Evolutionary conservation across 2,888 invertebrate genomes (phyloP).

Genomic region (Erpobdella octoculata): DNA sequence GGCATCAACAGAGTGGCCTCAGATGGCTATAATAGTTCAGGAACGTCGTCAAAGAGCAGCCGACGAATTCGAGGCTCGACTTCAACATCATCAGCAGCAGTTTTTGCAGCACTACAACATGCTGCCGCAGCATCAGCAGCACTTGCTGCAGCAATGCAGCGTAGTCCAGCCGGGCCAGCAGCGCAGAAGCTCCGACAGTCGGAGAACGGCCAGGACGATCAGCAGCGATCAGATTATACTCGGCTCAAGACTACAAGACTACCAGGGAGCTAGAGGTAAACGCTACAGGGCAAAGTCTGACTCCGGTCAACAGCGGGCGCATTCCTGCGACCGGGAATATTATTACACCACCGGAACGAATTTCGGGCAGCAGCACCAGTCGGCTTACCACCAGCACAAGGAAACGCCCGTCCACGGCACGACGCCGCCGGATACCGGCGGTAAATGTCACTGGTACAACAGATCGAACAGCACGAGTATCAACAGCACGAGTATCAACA

Average conservation of each 20-base stretch:
- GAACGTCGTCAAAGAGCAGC: conserved; percentile 37
- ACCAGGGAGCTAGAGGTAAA: background rate
- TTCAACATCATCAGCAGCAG: background rate
- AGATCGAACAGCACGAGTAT: background rate
- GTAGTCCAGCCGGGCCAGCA: background rate
- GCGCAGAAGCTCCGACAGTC: background rate
- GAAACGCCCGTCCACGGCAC: background rate
- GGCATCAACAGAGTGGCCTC: conserved; percentile 38
- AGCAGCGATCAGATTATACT: conserved; percentile 13
- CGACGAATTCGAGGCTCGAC: conserved; percentile 33
- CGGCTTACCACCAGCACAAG: background rate
- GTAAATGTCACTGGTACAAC: background rate
- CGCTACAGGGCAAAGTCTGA: conserved; percentile 10
- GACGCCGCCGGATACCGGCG: background rate
- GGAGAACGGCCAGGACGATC: background rate
- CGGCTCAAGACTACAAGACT: background rate
- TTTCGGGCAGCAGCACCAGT: background rate
- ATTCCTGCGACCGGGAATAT: background rate
- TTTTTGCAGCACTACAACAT: background rate
- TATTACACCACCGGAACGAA: too few relatives aligned
- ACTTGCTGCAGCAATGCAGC: background rate
- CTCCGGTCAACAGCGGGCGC: background rate
- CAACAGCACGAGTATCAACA: background rate
- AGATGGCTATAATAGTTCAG: conserved; percentile 37
- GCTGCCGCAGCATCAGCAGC: background rate